These are phyloP conservation scores for Chloroclystis v-ata DNA, from an alignment of 2,888 invertebrate species.

Conservation along the genomic window DNA sequence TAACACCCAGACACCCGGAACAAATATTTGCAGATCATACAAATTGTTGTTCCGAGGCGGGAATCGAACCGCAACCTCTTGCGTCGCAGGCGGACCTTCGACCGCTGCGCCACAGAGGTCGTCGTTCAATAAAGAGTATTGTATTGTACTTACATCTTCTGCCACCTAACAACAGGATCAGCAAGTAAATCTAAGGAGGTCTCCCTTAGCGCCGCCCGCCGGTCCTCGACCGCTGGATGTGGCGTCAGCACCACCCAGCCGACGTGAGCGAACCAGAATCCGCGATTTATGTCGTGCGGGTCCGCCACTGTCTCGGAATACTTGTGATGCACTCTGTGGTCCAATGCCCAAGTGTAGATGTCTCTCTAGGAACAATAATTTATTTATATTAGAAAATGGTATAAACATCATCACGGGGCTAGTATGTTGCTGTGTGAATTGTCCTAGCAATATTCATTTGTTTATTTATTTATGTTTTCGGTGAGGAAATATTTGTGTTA, in stretches of 20 bases:
- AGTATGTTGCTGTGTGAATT: too few relatives aligned
- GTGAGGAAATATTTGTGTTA: too few relatives aligned
- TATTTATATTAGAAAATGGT: too few relatives aligned
- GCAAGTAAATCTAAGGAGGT: slow-evolving; percentile 85
- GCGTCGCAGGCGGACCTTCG: too few relatives aligned
- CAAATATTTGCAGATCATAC: too few relatives aligned
- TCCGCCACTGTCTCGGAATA: slow-evolving; percentile 92
- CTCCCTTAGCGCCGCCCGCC: slow-evolving; percentile 72
- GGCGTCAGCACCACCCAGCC: slow-evolving; percentile 94
- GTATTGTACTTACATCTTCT: slow-evolving; percentile 82
- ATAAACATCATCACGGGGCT: too few relatives aligned
- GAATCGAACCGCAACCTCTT: too few relatives aligned
- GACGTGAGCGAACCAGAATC: slow-evolving; percentile 94
- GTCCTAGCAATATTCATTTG: too few relatives aligned
- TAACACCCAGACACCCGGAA: too few relatives aligned
- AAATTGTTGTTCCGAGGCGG: too few relatives aligned
- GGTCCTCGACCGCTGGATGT: slow-evolving; percentile 85
- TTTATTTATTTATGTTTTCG: too few relatives aligned
- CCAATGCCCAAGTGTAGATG: slow-evolving; percentile 91
- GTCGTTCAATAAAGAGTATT: not conserved
- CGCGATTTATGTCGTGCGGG: slow-evolving; percentile 89
- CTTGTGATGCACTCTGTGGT: slow-evolving; percentile 93
- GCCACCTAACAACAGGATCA: slow-evolving; percentile 87
- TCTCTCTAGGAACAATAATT: slow-evolving; percentile 79
- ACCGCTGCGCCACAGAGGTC: not conserved